phyloP scores from a whole-genome alignment of 2,797 vertebrate genomes.

The Macropus fuliginosus region DNA sequence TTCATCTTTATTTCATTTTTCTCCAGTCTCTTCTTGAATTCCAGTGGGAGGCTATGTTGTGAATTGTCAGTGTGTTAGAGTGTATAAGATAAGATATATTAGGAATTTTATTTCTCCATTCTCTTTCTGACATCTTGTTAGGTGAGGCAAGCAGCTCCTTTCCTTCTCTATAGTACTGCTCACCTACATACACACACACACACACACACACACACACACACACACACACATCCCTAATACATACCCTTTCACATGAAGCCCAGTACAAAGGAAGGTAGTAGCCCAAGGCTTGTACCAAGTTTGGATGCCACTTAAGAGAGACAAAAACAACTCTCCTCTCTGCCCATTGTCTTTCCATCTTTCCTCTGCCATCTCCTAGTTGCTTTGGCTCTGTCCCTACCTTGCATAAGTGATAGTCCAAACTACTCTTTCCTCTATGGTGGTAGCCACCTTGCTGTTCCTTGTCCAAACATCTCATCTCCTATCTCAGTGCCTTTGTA shows the following conservation, averaged over 20 bases:
- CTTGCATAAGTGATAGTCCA: neutral
- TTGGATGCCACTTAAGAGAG: neutral
- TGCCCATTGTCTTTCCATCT: neutral
- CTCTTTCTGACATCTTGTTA: neutral
- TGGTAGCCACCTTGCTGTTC: neutral
- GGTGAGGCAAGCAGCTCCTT: neutral
- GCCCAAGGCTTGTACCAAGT: neutral
- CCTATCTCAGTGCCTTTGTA: neutral
- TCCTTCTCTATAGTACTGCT: neutral
- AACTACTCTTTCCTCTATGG: neutral
- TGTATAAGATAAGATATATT: neutral
- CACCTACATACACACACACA: neutral
- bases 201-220: neutral
- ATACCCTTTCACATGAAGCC: neutral
- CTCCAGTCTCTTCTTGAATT: neutral
- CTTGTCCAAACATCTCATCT: neutral
- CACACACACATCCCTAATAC: neutral
- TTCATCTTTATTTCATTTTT: neutral
- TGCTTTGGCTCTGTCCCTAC: neutral
- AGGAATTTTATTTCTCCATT: neutral
- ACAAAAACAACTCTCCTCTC: neutral
- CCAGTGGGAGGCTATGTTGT: neutral
- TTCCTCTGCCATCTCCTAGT: neutral
- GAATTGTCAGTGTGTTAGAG: neutral
- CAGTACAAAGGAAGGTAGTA: neutral